Evolutionary conservation across 2,888 invertebrate genomes (phyloP).

Genomic region (Eupelmus urozonus): DNA sequence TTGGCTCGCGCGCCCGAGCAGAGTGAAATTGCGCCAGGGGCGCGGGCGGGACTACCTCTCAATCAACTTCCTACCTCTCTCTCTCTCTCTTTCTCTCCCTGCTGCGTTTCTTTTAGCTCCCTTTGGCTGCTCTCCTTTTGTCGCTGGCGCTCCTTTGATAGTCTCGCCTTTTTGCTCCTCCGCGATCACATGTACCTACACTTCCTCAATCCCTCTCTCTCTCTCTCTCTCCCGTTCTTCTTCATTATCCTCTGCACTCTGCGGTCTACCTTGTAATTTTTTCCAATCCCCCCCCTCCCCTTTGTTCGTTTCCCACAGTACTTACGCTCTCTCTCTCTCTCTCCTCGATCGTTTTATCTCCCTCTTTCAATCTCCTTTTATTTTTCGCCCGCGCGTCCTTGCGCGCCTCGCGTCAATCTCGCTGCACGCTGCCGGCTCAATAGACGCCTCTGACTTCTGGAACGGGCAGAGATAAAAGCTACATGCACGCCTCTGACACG

Average conservation of each 20-base stretch:
- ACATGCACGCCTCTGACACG: no score
- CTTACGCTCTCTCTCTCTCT: no score
- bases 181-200: not conserved
- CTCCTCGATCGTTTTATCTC: not conserved
- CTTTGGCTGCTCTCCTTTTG: conserved; percentile 16
- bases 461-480: not conserved
- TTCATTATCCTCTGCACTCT: not conserved
- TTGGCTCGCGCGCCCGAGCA: no score
- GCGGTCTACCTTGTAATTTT: not conserved
- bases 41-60: conserved; percentile 68
- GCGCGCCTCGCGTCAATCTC: not conserved
- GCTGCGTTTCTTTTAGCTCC: not conserved
- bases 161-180: not conserved
- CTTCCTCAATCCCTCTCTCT: not conserved
- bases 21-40: conserved; percentile 73
- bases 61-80: conserved; percentile 33
- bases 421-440: not conserved
- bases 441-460: no score
- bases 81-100: conserved; percentile 44
- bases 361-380: not conserved
- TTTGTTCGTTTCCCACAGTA: not conserved
- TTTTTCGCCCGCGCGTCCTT: not conserved
- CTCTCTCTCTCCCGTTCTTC: not conserved
- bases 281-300: not conserved
- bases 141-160: conserved; percentile 1